Conservation (phyloP, 2,113 vertebrate species). For the Oreochromis niloticus region DNA sequence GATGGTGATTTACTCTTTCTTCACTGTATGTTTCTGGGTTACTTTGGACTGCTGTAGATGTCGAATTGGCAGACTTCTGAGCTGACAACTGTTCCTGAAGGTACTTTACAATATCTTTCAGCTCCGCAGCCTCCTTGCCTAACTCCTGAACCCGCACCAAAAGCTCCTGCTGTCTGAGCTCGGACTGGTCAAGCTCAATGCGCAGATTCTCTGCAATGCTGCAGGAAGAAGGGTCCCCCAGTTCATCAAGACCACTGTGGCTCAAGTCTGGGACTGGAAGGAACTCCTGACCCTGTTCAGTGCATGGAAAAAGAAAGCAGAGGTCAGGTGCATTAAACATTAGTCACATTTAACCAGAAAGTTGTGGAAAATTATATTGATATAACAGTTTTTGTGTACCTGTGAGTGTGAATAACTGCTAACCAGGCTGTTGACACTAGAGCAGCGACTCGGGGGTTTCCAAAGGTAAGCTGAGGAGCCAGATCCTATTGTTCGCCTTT, state of each 20-base stretch:
- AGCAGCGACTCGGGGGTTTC: slow-evolving; percentile 90
- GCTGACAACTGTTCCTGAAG: slow-evolving; percentile 72
- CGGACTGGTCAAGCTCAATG: slow-evolving; percentile 85
- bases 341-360: not conserved
- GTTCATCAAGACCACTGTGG: slow-evolving; percentile 74
- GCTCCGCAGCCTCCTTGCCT: slow-evolving; percentile 62
- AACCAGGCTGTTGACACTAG: slow-evolving; percentile 90
- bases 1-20: slow-evolving; percentile 49
- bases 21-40: slow-evolving; percentile 57
- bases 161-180: slow-evolving; percentile 81
- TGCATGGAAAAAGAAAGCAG: not conserved
- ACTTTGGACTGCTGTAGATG: slow-evolving; percentile 21
- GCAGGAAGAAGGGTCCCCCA: slow-evolving; percentile 59
- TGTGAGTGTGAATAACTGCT: slow-evolving; percentile 77
- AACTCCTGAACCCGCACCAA: slow-evolving; percentile 61
- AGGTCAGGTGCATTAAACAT: not conserved
- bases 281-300: slow-evolving; percentile 77
- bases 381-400: slow-evolving; percentile 4
- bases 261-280: slow-evolving; percentile 75
- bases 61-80: slow-evolving; percentile 32
- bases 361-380: not conserved
- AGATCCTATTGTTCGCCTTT: slow-evolving; percentile 80
- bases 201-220: slow-evolving; percentile 83
- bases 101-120: slow-evolving; percentile 69
- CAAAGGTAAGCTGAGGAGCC: slow-evolving; percentile 77